Evolutionary conservation across 1,140 invertebrate species (phyloP).

Genomic region (Heliconius hermathena): DNA sequence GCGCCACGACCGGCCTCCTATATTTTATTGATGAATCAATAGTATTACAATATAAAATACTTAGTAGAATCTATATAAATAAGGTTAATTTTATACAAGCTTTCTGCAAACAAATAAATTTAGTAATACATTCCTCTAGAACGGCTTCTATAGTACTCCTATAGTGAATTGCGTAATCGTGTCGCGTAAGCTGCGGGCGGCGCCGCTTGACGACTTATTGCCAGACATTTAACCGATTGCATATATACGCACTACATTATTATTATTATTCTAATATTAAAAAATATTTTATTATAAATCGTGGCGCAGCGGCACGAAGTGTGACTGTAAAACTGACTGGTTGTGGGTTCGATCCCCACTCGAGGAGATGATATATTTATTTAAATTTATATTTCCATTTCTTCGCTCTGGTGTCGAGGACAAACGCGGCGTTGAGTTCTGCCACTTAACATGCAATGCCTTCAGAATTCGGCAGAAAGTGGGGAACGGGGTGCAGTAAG

Average conservation of each 20-base stretch:
- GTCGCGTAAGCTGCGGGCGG: constrained; percentile 39
- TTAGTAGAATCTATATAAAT: not conserved
- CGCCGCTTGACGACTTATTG: constrained; percentile 37
- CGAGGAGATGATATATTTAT: too few relatives aligned
- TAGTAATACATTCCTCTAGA: constrained; percentile 20
- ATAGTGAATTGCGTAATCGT: constrained; percentile 37
- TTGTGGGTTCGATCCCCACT: too few relatives aligned
- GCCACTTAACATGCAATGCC: too few relatives aligned
- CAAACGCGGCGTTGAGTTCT: too few relatives aligned
- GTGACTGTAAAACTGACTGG: too few relatives aligned
- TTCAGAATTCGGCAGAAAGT: too few relatives aligned
- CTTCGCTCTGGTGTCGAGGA: too few relatives aligned
- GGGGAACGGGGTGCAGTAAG: too few relatives aligned
- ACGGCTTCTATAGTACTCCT: constrained; percentile 17
- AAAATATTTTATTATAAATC: not conserved
- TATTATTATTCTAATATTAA: constrained; percentile 11
- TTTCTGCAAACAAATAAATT: constrained; percentile 13
- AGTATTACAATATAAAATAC: not conserved
- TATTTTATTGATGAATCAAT: not conserved
- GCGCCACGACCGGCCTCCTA: not conserved
- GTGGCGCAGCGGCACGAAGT: too few relatives aligned
- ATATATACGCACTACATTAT: constrained; percentile 18
- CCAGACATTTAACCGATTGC: constrained; percentile 26
- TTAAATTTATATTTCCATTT: too few relatives aligned
- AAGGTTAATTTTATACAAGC: not conserved